A percentile compares a stretch with the other conserved stretches of the same genome.
Conservation (phyloP, 2,888 invertebrate genomes). For the Chaetoderma sp. region DNA sequence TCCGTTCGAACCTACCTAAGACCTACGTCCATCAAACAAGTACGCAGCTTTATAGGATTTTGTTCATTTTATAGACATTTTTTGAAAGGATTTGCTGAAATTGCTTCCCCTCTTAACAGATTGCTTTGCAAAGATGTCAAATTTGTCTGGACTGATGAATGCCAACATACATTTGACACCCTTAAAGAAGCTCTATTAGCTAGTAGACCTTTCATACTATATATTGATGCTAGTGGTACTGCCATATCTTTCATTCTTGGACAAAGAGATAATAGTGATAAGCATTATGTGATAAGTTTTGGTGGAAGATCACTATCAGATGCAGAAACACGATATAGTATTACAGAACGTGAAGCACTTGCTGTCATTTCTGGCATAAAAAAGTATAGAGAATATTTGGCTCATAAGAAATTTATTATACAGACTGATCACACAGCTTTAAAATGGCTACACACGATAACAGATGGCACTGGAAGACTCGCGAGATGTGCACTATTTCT, state of each 20-base stretch:
- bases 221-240: slow-evolving; percentile 22
- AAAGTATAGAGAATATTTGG: slow-evolving; percentile 13
- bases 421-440: slow-evolving; percentile 16
- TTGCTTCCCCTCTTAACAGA: no score
- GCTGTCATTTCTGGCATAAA: slow-evolving; percentile 20
- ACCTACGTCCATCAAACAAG: no score
- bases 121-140: no score
- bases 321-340: slow-evolving; percentile 13
- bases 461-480: slow-evolving; percentile 6
- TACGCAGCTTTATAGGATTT: no score
- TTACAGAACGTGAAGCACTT: slow-evolving; percentile 14
- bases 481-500: slow-evolving; percentile 9
- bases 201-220: not conserved
- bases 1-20: no score
- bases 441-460: not conserved
- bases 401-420: not conserved
- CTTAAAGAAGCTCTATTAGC: slow-evolving; percentile 37
- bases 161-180: slow-evolving; percentile 33
- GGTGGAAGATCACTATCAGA: slow-evolving; percentile 10
- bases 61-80: no score
- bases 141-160: no score
- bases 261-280: slow-evolving; percentile 12
- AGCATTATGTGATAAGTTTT: slow-evolving; percentile 11
- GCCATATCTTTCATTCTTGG: slow-evolving; percentile 21
- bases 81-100: no score